Percentiles rank a stretch among this genome's conserved stretches.
phyloP scores from a whole-genome alignment of 2,888 invertebrate species.

The Drosophila longiperda region DNA sequence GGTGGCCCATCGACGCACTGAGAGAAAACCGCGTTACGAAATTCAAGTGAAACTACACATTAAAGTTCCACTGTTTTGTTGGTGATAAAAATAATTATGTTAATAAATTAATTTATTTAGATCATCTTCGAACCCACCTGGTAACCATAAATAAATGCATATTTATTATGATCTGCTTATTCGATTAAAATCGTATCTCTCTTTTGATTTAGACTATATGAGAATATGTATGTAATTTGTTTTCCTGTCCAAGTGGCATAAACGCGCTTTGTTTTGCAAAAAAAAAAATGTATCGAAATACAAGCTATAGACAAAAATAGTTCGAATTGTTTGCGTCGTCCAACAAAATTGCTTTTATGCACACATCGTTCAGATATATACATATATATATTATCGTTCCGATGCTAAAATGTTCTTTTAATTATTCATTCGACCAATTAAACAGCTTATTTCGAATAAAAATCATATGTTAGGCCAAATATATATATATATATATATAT shows the following conservation, averaged over 20 bases:
- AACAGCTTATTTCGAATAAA: slow-evolving; percentile 30
- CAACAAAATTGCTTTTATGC: neutral
- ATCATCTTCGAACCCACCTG: neutral
- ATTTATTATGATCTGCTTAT: neutral
- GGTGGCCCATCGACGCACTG: neutral
- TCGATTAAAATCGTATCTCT: neutral
- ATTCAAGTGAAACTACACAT: neutral
- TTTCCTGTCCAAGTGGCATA: neutral
- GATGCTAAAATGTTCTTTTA: neutral
- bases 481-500: neutral
- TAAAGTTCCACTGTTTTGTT: neutral
- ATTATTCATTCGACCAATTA: slow-evolving; percentile 30
- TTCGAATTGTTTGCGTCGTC: neutral
- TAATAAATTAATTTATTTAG: neutral
- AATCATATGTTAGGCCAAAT: slow-evolving; percentile 7
- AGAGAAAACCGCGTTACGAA: neutral
- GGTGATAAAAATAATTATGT: neutral
- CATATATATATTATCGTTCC: neutral
- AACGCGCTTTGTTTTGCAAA: neutral
- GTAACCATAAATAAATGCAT: neutral
- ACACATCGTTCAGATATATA: neutral
- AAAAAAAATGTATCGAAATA: neutral
- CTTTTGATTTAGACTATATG: neutral
- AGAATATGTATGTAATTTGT: neutral
- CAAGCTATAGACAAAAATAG: slow-evolving; percentile 9